Conservation (phyloP, 2,113 vertebrate genomes). For the Aleadryas rufinucha region DNA sequence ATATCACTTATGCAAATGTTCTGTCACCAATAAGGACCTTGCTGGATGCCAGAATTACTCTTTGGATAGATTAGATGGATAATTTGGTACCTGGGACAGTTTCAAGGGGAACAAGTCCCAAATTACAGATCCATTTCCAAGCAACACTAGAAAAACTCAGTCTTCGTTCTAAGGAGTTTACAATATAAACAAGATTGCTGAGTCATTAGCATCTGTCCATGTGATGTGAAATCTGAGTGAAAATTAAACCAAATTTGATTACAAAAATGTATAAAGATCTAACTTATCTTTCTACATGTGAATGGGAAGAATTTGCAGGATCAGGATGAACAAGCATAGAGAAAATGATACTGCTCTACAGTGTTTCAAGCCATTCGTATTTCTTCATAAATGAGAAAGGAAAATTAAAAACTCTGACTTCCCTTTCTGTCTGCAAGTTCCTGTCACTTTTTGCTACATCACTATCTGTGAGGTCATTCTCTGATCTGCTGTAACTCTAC, state of each 20-base stretch:
- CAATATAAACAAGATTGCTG: not conserved
- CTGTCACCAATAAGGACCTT: not conserved
- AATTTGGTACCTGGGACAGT: not conserved
- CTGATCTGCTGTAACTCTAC: not conserved
- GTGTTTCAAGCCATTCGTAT: not conserved
- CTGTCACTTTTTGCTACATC: not conserved
- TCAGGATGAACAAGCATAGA: not conserved
- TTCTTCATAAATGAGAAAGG: not conserved
- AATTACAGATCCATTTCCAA: not conserved
- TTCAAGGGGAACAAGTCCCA: not conserved
- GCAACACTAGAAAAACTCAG: not conserved
- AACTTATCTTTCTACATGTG: not conserved
- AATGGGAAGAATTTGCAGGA: not conserved
- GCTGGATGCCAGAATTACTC: not conserved
- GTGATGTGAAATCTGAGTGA: not conserved
- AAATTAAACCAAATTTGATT: not conserved
- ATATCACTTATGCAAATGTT: not conserved
- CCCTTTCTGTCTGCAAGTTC: not conserved
- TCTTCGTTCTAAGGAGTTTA: not conserved
- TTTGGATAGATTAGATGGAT: not conserved
- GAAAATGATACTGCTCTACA: not conserved
- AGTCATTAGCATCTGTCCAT: not conserved
- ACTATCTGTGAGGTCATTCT: not conserved
- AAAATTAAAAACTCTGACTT: not conserved
- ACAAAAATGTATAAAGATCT: not conserved